Evolutionary conservation across 1,140 invertebrate species (phyloP).

Genomic region (Ceratina japonica): DNA sequence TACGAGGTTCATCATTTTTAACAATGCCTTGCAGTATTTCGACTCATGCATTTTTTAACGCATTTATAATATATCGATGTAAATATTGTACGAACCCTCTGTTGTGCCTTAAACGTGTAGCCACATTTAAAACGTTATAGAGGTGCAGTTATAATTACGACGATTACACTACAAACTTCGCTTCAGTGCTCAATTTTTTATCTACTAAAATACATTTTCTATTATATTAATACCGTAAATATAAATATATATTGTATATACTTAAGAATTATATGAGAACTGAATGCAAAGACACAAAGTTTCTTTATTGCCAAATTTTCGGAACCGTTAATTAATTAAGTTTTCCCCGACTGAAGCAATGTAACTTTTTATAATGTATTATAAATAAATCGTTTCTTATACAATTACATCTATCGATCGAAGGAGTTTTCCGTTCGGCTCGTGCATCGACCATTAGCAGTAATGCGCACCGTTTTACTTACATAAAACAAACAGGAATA

Average conservation of each 20-base stretch:
- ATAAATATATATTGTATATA: not conserved
- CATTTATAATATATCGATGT: conserved; percentile 22
- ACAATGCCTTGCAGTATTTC: not conserved
- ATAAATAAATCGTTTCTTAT: not conserved
- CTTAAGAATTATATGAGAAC: conserved; percentile 9
- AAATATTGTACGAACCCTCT: conserved; percentile 55
- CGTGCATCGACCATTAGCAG: not conserved
- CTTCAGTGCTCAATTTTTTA: conserved; percentile 50
- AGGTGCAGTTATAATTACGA: conserved; percentile 2
- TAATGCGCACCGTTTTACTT: not conserved
- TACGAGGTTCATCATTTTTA: not conserved
- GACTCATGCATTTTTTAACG: conserved; percentile 4
- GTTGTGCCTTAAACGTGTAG: conserved; percentile 60
- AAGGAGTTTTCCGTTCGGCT: conserved; percentile 9
- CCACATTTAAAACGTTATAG: conserved; percentile 43
- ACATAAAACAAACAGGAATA: not conserved
- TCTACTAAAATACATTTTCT: conserved; percentile 3
- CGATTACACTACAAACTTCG: no score
- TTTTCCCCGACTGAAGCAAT: conserved; percentile 6
- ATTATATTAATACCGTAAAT: conserved; percentile 9
- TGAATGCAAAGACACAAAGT: not conserved
- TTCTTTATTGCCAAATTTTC: conserved; percentile 36
- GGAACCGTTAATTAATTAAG: conserved; percentile 1
- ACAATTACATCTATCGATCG: not conserved
- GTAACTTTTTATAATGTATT: not conserved